Percentiles rank a stretch among this genome's conserved stretches.
phyloP scores from a whole-genome alignment of 1,140 invertebrate species.

The Uloborus diversus region DNA sequence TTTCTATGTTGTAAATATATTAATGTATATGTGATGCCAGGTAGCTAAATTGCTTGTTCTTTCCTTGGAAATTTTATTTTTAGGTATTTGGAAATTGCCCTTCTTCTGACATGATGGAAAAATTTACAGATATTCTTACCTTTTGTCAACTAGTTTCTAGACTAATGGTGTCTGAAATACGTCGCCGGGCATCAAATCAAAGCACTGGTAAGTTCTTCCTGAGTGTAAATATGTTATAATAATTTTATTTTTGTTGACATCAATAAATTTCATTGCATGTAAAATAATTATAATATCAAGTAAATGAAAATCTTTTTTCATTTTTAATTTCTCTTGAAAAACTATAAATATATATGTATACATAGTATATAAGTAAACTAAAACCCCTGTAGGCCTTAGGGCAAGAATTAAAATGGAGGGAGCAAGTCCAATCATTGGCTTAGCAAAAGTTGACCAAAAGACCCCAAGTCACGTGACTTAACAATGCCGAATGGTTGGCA shows the following conservation, averaged over 20 bases:
- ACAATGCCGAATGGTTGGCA: no score
- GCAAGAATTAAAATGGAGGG: no score
- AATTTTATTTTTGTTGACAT: no score
- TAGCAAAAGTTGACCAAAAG: no score
- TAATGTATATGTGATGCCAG: background rate
- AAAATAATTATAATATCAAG: background rate
- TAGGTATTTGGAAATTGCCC: conserved; percentile 91
- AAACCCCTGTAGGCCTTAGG: no score
- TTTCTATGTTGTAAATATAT: no score
- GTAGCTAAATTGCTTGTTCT: background rate
- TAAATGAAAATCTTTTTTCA: background rate
- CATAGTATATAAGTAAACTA: no score
- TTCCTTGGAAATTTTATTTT: background rate
- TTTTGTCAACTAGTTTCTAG: conserved; percentile 94
- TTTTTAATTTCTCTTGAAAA: no score
- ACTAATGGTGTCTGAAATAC: conserved; percentile 92
- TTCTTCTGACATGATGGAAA: conserved; percentile 91
- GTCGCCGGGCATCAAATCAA: conserved; percentile 91
- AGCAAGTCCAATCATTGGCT: no score
- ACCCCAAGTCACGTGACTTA: no score
- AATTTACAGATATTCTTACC: conserved; percentile 90
- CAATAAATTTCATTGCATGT: background rate
- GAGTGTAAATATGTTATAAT: conserved; percentile 16
- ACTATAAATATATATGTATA: no score
- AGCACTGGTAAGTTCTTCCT: conserved; percentile 73